These are phyloP conservation scores for Odontamblyopus lacepedii DNA, from an alignment of 2,797 vertebrate species.

Conservation along the genomic window DNA sequence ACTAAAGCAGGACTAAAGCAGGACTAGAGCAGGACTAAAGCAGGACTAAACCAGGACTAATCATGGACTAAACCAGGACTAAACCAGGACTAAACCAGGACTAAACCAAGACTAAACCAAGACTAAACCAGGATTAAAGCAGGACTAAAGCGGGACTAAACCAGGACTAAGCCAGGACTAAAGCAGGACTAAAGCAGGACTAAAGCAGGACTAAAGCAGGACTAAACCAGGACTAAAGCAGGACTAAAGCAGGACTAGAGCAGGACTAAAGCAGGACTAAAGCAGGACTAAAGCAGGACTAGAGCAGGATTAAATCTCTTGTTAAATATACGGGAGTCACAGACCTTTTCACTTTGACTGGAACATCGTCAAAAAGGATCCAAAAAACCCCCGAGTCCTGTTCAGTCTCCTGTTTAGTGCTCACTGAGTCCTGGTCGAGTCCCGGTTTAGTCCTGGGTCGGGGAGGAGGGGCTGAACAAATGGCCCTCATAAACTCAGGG, in stretches of 20 bases:
- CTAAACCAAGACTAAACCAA: too few relatives aligned
- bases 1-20: neutral
- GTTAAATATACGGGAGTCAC: too few relatives aligned
- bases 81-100: too few relatives aligned
- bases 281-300: too few relatives aligned
- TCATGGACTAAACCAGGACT: too few relatives aligned
- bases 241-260: neutral
- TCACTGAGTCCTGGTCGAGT: neutral
- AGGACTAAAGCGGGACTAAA: too few relatives aligned
- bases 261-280: neutral
- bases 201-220: neutral
- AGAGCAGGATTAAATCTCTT: neutral
- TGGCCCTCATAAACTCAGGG: neutral
- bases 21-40: neutral
- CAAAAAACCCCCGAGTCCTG: too few relatives aligned
- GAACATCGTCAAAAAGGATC: too few relatives aligned
- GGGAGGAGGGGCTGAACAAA: neutral
- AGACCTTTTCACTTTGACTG: too few relatives aligned
- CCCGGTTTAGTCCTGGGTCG: neutral
- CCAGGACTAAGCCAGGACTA: too few relatives aligned
- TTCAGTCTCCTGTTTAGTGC: too few relatives aligned
- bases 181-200: neutral
- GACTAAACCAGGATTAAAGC: too few relatives aligned
- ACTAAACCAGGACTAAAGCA: neutral
- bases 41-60: neutral